Evolutionary conservation across 2,888 invertebrate species (phyloP).

Genomic region (Cancer borealis): DNA sequence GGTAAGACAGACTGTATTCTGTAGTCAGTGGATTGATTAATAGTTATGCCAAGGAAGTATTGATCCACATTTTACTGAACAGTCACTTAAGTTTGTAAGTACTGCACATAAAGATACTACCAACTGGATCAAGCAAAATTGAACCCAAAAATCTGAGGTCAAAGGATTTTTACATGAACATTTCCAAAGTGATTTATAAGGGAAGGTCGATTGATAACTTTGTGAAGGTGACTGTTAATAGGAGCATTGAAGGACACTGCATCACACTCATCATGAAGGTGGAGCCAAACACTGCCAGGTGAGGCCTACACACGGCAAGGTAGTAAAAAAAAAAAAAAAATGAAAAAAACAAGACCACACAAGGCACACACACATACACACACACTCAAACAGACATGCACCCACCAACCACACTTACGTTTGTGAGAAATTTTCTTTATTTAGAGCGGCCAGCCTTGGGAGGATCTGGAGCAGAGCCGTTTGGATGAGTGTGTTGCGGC

Average conservation of each 20-base stretch:
- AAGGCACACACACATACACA: not conserved
- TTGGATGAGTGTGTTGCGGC: constrained; percentile 90
- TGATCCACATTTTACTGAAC: not conserved
- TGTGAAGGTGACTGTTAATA: not conserved
- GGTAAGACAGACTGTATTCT: not conserved
- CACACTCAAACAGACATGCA: not conserved
- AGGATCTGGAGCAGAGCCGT: constrained; percentile 91
- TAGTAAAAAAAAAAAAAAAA: not conserved
- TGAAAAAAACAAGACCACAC: not conserved
- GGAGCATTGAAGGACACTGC: not conserved
- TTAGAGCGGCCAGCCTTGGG: constrained; percentile 96
- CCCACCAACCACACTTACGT: constrained; percentile 80
- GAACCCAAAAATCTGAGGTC: not conserved
- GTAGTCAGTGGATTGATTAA: not conserved
- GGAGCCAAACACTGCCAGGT: not conserved
- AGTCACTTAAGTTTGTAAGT: not conserved
- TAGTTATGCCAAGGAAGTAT: not conserved
- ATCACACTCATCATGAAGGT: not conserved
- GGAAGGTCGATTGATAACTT: not conserved
- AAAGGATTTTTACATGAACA: not conserved
- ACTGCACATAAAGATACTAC: not conserved
- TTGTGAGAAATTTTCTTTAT: constrained; percentile 88
- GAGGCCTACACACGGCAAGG: not conserved
- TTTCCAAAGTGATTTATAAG: not conserved
- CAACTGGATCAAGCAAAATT: not conserved